These are phyloP conservation scores for Spisula solida DNA, from an alignment of 2,888 invertebrate genomes.

Conservation along the genomic window DNA sequence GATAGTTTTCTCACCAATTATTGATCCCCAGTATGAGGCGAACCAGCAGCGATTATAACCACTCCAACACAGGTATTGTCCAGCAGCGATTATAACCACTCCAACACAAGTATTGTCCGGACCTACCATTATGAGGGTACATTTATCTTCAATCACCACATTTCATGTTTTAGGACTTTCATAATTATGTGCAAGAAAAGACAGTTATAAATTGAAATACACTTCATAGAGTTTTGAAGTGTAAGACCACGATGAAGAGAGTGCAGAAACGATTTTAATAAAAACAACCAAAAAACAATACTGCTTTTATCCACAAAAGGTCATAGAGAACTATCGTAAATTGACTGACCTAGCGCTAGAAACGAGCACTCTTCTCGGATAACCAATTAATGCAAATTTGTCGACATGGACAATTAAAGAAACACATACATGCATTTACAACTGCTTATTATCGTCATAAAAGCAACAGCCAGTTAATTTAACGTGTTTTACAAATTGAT, in stretches of 20 bases:
- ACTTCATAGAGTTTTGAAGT: background rate
- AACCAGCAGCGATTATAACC: no score
- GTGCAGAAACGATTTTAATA: background rate
- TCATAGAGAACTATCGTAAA: background rate
- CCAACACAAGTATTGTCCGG: no score
- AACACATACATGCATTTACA: slow-evolving; percentile 48
- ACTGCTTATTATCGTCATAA: slow-evolving; percentile 38
- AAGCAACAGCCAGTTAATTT: slow-evolving; percentile 24
- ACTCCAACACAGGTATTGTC: no score
- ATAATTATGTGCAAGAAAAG: background rate
- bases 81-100: no score
- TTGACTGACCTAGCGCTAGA: background rate
- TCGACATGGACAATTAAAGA: slow-evolving; percentile 30
- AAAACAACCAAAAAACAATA: background rate
- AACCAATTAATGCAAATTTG: slow-evolving; percentile 40
- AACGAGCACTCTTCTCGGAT: background rate
- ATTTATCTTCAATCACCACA: background rate
- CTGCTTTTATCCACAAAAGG: background rate
- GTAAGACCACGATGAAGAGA: background rate
- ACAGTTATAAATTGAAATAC: no score
- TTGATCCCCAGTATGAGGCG: no score
- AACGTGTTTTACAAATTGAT: background rate
- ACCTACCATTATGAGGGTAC: no score
- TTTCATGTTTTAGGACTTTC: background rate
- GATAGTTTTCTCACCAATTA: no score